Conservation (phyloP, 2,888 invertebrate genomes). For the Drosophila pseudotakahashii region DNA sequence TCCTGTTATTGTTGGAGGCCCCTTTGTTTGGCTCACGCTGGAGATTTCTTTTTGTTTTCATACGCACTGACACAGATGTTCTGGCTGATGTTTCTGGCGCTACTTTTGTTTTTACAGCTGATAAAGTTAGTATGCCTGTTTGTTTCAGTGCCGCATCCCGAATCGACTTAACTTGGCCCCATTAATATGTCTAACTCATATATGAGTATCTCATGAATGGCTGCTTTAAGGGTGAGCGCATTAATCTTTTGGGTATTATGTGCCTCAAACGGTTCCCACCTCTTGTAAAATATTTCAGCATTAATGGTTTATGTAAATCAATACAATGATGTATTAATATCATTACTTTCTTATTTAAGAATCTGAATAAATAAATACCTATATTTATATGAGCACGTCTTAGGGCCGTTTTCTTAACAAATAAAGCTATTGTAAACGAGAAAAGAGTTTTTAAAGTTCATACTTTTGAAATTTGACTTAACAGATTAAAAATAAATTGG, state of each 20-base stretch:
- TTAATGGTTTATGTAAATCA: too few relatives aligned
- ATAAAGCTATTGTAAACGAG: too few relatives aligned
- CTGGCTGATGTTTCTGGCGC: slow-evolving; percentile 21
- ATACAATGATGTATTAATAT: too few relatives aligned
- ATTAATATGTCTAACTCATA: slow-evolving; percentile 23
- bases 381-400: too few relatives aligned
- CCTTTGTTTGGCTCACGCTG: slow-evolving; percentile 39
- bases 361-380: too few relatives aligned
- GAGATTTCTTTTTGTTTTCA: slow-evolving; percentile 46
- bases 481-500: too few relatives aligned
- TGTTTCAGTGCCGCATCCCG: slow-evolving; percentile 53
- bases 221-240: slow-evolving; percentile 8
- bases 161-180: slow-evolving; percentile 55
- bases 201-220: not conserved
- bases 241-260: not conserved
- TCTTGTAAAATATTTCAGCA: too few relatives aligned
- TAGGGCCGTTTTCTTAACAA: too few relatives aligned
- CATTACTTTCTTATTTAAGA: too few relatives aligned
- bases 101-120: slow-evolving; percentile 66
- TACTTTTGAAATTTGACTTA: too few relatives aligned
- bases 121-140: slow-evolving; percentile 56
- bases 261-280: not conserved
- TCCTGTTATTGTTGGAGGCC: slow-evolving; percentile 32
- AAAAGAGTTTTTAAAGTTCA: too few relatives aligned
- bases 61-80: slow-evolving; percentile 67